Percentiles rank a stretch among this genome's conserved stretches.
These are phyloP conservation scores for Ptilorrhoa leucosticta DNA, from an alignment of 2,113 vertebrate species.

Conservation along the genomic window DNA sequence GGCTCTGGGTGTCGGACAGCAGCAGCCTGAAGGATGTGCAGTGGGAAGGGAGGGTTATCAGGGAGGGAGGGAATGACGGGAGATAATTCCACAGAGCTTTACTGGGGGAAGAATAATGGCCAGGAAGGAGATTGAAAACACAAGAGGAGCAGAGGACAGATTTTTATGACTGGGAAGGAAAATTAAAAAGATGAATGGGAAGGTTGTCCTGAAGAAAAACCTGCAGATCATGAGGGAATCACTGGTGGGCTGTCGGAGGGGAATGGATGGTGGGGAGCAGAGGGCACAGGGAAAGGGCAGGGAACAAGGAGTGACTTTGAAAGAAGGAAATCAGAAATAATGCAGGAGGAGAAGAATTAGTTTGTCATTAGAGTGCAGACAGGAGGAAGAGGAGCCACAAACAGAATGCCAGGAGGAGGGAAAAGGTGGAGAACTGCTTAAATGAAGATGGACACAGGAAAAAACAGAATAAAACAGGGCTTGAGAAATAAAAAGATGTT, in stretches of 20 bases:
- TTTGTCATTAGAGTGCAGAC: not conserved
- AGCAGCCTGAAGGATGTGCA: not conserved
- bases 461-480: not conserved
- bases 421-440: not conserved
- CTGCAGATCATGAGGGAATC: not conserved
- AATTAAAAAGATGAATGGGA: not conserved
- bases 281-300: not conserved
- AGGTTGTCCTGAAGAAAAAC: not conserved
- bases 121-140: not conserved
- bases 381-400: not conserved
- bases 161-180: slow-evolving; percentile 6
- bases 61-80: not conserved
- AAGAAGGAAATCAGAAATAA: not conserved
- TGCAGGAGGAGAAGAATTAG: not conserved
- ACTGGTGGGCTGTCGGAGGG: not conserved
- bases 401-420: not conserved
- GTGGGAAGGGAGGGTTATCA: not conserved
- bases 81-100: not conserved
- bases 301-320: not conserved
- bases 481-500: not conserved
- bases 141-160: not conserved
- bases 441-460: not conserved
- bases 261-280: not conserved
- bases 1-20: not conserved
- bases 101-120: not conserved